A percentile compares a stretch with the other conserved stretches of the same genome.
Conservation (phyloP, 2,888 invertebrate species). For the Machimus rusticus region DNA sequence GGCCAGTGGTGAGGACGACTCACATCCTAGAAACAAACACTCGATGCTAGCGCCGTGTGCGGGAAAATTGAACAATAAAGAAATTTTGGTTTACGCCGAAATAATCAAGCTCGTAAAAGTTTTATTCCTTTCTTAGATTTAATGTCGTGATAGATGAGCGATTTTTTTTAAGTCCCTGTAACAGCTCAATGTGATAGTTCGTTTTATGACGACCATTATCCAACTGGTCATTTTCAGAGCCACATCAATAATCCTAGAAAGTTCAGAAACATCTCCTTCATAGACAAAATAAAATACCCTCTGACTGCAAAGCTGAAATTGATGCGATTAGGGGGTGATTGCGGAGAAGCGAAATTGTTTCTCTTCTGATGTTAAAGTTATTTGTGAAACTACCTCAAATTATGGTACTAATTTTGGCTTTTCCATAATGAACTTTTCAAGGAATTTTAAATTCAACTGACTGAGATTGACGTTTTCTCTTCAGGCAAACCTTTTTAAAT, state of each 20-base stretch:
- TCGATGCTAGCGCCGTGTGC: not conserved
- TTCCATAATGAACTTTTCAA: not conserved
- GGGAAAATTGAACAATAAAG: not conserved
- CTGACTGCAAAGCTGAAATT: not conserved
- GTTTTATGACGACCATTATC: not conserved
- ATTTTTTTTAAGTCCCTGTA: not conserved
- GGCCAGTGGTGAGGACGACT: not conserved
- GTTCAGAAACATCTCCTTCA: not conserved
- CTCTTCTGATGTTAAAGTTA: not conserved
- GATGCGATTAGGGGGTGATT: not conserved
- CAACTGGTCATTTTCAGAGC: not conserved
- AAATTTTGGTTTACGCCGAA: not conserved
- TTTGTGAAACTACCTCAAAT: not conserved
- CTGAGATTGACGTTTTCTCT: not conserved
- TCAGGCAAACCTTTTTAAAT: no score
- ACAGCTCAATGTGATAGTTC: not conserved
- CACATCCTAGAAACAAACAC: not conserved
- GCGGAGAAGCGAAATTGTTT: not conserved
- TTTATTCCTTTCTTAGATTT: conserved; percentile 13
- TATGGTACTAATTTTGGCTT: not conserved
- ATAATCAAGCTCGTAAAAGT: conserved; percentile 31
- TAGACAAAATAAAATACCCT: not conserved
- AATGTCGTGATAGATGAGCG: not conserved
- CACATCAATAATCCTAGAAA: not conserved
- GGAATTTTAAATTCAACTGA: not conserved